Evolutionary conservation across 2,797 vertebrate species (phyloP), one percentile per base, ranked within the genome.

Genomic region (Enoplosus armatus): DNA sequence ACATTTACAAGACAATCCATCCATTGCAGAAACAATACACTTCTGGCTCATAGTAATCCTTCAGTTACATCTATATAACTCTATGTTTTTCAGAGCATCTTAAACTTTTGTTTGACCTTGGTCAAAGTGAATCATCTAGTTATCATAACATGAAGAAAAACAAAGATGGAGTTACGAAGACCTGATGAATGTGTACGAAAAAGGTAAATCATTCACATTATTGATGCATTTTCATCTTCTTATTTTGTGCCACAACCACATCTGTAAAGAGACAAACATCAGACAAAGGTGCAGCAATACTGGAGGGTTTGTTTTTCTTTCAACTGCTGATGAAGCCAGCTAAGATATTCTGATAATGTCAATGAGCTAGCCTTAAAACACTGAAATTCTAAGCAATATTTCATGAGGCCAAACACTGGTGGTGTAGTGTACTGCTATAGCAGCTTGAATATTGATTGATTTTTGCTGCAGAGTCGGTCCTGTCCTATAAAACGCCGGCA

Each of bases 381-480:
- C 1, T 60, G 1, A 5, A 3, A 20, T 33, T 45, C 0, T 71
- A 12, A 47, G 2, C n/a, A n/a, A 35, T 55, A 20, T 70, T 59
- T 43, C 56, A 64, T 11, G 1, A 39, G 27, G 59, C 22, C 58
- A 12, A 50, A 54, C 26, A 39, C 12, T 63, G 47, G 12, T n/a
- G 29, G 5, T 62, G 43, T n/a, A n/a, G n/a, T 31, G 2, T 6
- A 33, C 39, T 35, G 45, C 27, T 58, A 8, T 8, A 33, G 48
- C 61, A 63, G 45, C 64, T 68, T 53, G 63, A 67, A 74, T 87
- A 87, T 89, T 83, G 85, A 90, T 87, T 83, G 14, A 20, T 53
- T 82, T 84, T 64, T 80, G 67, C 85, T 83, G 87, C 87, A 88
- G 77, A 78, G 75, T n/a, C 45, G 29, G 6, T 54, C 76, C 41